Evolutionary conservation across 2,113 vertebrate species (phyloP).

Genomic region (Nipponia nippon): DNA sequence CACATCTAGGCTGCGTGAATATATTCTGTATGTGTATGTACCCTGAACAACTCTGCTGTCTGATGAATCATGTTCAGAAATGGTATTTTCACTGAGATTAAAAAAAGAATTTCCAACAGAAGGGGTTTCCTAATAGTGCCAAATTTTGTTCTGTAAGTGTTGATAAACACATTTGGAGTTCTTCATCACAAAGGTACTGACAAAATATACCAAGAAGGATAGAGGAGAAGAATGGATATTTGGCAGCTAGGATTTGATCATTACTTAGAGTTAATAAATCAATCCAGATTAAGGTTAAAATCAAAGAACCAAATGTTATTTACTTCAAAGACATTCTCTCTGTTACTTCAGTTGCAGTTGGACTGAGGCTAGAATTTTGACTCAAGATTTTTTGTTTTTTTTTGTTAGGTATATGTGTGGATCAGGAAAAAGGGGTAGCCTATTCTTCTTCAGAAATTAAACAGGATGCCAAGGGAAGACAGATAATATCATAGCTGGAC

Average conservation of each 20-base stretch:
- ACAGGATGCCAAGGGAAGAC: neutral
- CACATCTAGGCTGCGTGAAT: neutral
- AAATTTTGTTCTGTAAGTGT: conserved; percentile 53
- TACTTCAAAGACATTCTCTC: neutral
- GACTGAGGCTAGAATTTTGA: neutral
- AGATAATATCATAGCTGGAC: neutral
- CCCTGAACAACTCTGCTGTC: conserved; percentile 12
- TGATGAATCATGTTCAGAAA: conserved; percentile 41
- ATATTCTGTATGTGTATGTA: neutral
- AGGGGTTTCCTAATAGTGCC: conserved; percentile 55
- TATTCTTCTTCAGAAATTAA: neutral
- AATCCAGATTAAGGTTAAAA: conserved; percentile 16
- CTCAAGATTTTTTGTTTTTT: neutral
- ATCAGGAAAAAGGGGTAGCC: neutral
- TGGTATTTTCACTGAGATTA: conserved; percentile 55
- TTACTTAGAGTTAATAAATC: conserved; percentile 28
- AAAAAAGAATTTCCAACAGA: conserved; percentile 56
- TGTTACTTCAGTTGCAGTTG: neutral
- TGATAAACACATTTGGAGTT: conserved; percentile 54
- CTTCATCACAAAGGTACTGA: conserved; percentile 21
- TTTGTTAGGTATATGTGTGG: neutral
- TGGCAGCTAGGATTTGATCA: conserved; percentile 12
- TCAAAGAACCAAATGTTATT: conserved; percentile 36
- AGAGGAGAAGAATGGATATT: neutral
- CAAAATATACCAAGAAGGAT: neutral